Percentiles rank a stretch among this genome's conserved stretches.
phyloP scores from a whole-genome alignment of 2,888 invertebrate species.

The Podotricha telesiphe region DNA sequence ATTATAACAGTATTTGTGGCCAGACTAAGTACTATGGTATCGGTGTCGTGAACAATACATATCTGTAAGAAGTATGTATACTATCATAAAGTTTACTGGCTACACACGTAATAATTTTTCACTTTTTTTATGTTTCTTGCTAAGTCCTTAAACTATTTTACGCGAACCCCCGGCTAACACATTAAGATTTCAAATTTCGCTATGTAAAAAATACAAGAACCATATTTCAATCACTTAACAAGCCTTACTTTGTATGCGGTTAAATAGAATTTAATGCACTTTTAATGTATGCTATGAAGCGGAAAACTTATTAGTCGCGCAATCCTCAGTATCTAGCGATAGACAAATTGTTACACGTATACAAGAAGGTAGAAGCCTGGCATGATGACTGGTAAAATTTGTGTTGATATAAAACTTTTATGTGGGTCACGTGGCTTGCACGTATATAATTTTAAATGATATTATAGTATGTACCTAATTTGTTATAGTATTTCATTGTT shows the following conservation, averaged over 20 bases:
- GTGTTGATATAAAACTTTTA: slow-evolving; percentile 53
- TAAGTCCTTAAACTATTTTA: background rate
- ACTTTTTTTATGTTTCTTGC: background rate
- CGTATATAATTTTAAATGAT: slow-evolving; percentile 35
- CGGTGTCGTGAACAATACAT: background rate
- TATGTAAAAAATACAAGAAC: slow-evolving; percentile 60
- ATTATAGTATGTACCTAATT: slow-evolving; percentile 33
- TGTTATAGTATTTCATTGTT: slow-evolving; percentile 33
- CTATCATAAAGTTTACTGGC: no score
- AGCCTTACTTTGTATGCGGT: slow-evolving; percentile 62
- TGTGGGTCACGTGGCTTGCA: slow-evolving; percentile 55
- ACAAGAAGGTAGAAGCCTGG: slow-evolving; percentile 35
- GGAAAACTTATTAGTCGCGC: slow-evolving; percentile 64
- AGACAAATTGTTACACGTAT: slow-evolving; percentile 40
- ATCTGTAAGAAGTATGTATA: background rate
- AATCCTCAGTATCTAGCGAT: slow-evolving; percentile 52
- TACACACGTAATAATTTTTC: background rate
- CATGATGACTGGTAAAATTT: slow-evolving; percentile 43
- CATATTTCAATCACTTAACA: slow-evolving; percentile 64
- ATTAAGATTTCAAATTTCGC: slow-evolving; percentile 54
- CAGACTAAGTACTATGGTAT: background rate
- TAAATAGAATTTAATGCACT: slow-evolving; percentile 77
- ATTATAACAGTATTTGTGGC: no score
- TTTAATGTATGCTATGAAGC: slow-evolving; percentile 74
- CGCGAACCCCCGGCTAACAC: slow-evolving; percentile 25